Percentiles rank a stretch among this genome's conserved stretches.
phyloP scores from a whole-genome alignment of 2,888 invertebrate species.

The Entomobrya multifasciata region DNA sequence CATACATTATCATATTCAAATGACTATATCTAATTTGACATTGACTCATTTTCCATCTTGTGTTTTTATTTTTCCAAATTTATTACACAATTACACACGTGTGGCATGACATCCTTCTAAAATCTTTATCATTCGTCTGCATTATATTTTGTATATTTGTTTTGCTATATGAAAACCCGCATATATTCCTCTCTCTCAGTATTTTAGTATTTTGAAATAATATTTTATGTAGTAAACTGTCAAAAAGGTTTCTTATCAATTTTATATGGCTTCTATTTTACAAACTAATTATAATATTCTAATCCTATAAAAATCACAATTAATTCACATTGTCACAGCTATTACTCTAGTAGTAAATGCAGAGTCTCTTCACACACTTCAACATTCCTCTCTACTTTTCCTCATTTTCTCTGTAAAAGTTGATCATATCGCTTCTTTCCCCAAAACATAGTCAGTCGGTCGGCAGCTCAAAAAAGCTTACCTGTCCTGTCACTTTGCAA shows the following conservation, averaged over 20 bases:
- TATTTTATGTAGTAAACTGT: no score
- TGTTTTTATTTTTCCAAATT: no score
- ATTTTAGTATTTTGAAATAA: background rate
- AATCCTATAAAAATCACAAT: slow-evolving; percentile 45
- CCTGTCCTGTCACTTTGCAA: background rate
- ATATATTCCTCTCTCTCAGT: slow-evolving; percentile 6
- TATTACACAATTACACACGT: no score
- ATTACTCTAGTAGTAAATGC: slow-evolving; percentile 8
- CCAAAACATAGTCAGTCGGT: background rate
- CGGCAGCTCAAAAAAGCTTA: no score
- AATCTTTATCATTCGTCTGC: no score
- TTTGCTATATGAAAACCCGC: slow-evolving; percentile 25
- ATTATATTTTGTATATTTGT: background rate
- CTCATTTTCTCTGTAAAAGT: no score
- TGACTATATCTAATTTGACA: background rate
- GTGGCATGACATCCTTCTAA: no score
- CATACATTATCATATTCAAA: background rate
- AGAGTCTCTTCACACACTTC: background rate
- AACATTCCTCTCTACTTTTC: background rate
- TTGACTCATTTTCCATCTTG: no score
- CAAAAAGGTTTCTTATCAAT: no score
- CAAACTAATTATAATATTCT: no score
- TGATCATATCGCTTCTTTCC: background rate
- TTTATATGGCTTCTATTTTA: no score
- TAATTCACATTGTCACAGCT: slow-evolving; percentile 61